These are phyloP conservation scores for Erythrolamprus reginae DNA, from an alignment of 2,113 vertebrate species.

Conservation along the genomic window DNA sequence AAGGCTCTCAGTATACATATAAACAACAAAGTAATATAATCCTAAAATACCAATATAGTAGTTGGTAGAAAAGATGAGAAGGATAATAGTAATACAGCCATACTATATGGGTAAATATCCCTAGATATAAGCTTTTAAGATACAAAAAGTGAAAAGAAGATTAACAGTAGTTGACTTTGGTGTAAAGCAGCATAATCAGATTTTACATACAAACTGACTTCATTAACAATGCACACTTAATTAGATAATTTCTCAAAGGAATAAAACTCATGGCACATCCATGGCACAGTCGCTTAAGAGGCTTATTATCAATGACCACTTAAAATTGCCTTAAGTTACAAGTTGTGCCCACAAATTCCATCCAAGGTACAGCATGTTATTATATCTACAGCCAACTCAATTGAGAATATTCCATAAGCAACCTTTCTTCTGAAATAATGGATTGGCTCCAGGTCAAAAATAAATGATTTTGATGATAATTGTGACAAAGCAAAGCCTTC, in stretches of 20 bases:
- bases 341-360: neutral
- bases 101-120: neutral
- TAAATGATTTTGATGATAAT: neutral
- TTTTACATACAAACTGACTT: neutral
- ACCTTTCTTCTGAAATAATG: neutral
- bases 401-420: neutral
- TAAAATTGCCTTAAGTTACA: neutral
- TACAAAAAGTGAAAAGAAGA: slow-evolving; percentile 4
- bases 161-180: neutral
- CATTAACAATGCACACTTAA: neutral
- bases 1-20: neutral
- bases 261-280: neutral
- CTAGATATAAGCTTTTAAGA: neutral
- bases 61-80: neutral
- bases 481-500: neutral
- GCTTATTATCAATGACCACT: neutral
- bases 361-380: neutral
- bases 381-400: neutral
- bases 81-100: neutral
- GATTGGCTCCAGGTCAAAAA: neutral
- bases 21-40: neutral
- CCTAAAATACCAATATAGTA: neutral
- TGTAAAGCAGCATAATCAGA: neutral
- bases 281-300: neutral
- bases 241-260: neutral